These are phyloP conservation scores for Scolopax rusticola DNA, from an alignment of 2,797 vertebrate species.

Conservation along the genomic window DNA sequence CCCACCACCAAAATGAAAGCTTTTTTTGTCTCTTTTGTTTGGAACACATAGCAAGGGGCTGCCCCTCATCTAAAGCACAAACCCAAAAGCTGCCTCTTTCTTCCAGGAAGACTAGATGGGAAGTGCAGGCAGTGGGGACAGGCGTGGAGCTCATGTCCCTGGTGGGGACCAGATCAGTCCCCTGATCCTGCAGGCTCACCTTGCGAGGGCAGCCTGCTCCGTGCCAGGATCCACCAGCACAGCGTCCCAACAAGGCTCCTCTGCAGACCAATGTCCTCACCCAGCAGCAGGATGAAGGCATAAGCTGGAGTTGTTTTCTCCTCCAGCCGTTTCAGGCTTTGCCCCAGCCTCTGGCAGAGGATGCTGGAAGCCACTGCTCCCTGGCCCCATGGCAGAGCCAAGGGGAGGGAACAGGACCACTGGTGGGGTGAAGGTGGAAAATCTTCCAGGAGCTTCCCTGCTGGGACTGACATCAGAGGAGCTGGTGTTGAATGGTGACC, in stretches of 20 bases:
- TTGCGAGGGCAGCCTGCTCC: not conserved
- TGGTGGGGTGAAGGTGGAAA: not conserved
- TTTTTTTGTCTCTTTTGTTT: not conserved
- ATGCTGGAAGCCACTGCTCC: not conserved
- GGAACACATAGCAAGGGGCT: not conserved
- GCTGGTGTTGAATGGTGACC: not conserved
- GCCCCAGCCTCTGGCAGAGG: not conserved
- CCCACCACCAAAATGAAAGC: not conserved
- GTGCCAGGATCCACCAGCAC: too few relatives aligned
- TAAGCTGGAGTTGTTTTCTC: not conserved
- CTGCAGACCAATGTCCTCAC: rapidly evolving
- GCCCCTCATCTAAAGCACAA: not conserved
- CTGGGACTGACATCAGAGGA: not conserved
- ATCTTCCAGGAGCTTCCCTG: not conserved
- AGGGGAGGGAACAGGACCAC: not conserved
- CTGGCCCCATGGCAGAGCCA: not conserved
- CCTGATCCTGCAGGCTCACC: not conserved
- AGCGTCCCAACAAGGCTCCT: not conserved
- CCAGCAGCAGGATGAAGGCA: not conserved
- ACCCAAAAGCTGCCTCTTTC: not conserved
- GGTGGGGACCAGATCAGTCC: too few relatives aligned
- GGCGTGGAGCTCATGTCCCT: rapidly evolving
- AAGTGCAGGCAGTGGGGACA: not conserved
- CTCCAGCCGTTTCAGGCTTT: not conserved
- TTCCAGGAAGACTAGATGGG: not conserved